A percentile compares a stretch with the other conserved stretches of the same genome.
phyloP scores from a whole-genome alignment of 1,140 invertebrate genomes.

The Popillia japonica region DNA sequence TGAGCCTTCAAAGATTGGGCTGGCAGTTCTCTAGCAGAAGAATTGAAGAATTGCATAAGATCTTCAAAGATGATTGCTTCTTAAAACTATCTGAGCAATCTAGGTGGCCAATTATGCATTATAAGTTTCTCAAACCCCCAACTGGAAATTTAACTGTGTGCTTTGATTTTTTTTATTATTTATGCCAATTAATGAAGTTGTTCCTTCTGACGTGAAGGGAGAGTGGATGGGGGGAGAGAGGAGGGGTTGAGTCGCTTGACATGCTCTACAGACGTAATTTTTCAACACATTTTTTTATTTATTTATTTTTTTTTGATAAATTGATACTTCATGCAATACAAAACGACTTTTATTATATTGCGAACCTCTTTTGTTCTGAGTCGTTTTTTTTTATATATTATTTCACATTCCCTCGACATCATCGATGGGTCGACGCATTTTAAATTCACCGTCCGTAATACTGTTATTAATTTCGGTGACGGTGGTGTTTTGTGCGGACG shows the following conservation, averaged over 20 bases:
- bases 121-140: no score
- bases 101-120: no score
- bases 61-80: no score
- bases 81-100: no score
- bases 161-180: no score
- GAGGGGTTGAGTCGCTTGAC: neutral
- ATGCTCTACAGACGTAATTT: conserved; percentile 5
- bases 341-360: conserved; percentile 4
- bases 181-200: no score
- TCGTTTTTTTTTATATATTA: neutral
- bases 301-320: conserved; percentile 14
- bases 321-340: neutral
- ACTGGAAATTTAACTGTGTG: no score
- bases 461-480: conserved; percentile 5
- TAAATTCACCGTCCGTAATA: neutral
- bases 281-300: neutral
- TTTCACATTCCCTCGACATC: neutral
- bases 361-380: neutral
- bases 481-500: neutral
- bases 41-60: no score
- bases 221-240: no score
- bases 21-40: no score
- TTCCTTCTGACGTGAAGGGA: no score
- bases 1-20: no score
- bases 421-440: conserved; percentile 1